Conservation (phyloP, 2,797 vertebrate species). For the Xerus rutilus region DNA sequence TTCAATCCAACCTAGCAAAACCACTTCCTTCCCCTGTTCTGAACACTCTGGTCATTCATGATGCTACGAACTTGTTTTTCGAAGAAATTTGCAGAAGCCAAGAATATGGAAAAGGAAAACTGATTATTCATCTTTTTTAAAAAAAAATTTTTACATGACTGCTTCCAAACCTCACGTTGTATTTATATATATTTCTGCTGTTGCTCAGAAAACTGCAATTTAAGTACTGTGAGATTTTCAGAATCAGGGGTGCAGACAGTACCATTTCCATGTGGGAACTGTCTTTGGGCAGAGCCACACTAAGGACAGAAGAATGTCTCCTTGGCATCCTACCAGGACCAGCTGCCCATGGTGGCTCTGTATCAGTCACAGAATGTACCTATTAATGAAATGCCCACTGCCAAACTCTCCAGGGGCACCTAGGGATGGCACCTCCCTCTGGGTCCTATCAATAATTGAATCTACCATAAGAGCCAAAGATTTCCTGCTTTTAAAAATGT, state of each 20-base stretch:
- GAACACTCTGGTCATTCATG: background rate
- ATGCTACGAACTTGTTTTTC: slow-evolving; percentile 45
- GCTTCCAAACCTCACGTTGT: slow-evolving; percentile 15
- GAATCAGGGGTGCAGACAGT: slow-evolving; percentile 22
- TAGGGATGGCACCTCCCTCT: background rate
- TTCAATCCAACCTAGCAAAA: background rate
- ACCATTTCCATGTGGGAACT: background rate
- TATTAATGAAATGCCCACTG: background rate
- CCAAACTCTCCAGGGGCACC: background rate
- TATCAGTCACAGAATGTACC: background rate
- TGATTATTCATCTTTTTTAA: background rate
- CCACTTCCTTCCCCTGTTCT: background rate
- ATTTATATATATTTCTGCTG: slow-evolving; percentile 62
- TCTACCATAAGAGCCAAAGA: background rate
- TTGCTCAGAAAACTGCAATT: slow-evolving; percentile 28
- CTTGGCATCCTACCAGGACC: background rate
- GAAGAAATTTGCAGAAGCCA: background rate
- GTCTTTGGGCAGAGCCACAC: background rate
- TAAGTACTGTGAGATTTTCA: slow-evolving; percentile 5
- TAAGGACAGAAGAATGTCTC: background rate
- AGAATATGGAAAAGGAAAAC: background rate
- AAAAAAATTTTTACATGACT: background rate
- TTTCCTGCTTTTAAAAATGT: background rate
- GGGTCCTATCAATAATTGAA: background rate
- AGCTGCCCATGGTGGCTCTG: background rate